Evolutionary conservation across 2,797 vertebrate genomes (phyloP).

Genomic region (Myotis vivesi): DNA sequence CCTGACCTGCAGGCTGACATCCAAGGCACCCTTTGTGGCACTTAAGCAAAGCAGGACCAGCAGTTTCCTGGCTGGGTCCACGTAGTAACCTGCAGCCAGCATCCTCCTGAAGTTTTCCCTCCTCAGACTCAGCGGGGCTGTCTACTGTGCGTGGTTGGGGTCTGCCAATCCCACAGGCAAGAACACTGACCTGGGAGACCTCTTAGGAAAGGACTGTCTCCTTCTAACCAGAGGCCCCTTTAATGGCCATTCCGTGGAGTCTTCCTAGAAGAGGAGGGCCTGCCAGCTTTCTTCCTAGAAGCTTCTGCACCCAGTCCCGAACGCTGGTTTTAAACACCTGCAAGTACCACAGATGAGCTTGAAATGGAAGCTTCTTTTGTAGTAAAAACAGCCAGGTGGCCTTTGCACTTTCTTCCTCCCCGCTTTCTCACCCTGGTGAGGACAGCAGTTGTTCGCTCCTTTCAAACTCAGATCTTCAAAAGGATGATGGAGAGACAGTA

Average conservation of each 20-base stretch:
- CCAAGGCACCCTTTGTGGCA: background rate
- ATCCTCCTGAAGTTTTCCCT: background rate
- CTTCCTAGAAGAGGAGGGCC: background rate
- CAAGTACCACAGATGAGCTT: background rate
- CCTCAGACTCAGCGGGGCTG: rapidly evolving
- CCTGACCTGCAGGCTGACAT: background rate
- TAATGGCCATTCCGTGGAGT: background rate
- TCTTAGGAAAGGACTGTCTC: background rate
- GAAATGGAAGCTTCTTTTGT: background rate
- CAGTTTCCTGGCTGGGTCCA: background rate
- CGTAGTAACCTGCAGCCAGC: too few species aligned
- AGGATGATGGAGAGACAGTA: background rate
- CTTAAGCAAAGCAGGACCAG: background rate
- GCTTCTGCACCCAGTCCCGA: background rate
- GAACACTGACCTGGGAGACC: background rate
- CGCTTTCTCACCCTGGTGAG: background rate
- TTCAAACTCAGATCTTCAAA: conserved; percentile 28
- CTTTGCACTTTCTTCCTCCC: background rate
- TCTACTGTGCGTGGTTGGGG: background rate
- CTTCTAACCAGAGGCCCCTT: background rate
- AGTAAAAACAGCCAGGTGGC: background rate
- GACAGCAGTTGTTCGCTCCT: background rate
- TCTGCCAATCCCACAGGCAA: background rate
- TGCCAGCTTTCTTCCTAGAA: background rate
- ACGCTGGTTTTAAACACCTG: background rate